Base-by-base conservation (phyloP, 1,140 invertebrate genomes). In the Aethina tumida region DNA sequence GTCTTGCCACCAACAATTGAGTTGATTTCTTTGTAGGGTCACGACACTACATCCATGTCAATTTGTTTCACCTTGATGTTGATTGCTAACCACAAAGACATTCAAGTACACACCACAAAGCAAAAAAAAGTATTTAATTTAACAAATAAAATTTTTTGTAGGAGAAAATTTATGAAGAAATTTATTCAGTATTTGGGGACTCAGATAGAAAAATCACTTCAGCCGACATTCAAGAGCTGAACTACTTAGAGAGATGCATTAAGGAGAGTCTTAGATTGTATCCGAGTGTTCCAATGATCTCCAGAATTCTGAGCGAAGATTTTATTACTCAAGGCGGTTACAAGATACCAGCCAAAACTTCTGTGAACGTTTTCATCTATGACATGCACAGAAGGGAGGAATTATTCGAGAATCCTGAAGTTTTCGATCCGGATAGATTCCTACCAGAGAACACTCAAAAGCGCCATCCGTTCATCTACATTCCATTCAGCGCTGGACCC, bases 351-450 rank as follows among this genome's bases (percentile, higher is more conserved):
- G 29, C 26, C 4, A 19, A 12, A 3, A 2, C 12, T 13, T n/a
- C 16, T 5, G 15, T 37, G 8, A 5, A 35, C 26, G 30, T 47
- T 18, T 27, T 31, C 12, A 45, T 53, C 19, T 49, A 46, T 14
- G 43, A 44, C 28, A 27, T 53, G 9, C 51, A 53, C 25, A 42
- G 47, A 19, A 39, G 46, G 21, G 35, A 41, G 6, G 32, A 43
- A 33, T 24, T 68, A 41, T 84, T 69, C 59, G 65, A 76, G 8
- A 63, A 83, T 44, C 80, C 81, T 6, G 64, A 75, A 1, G 54
- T 43, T 12, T 85, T 79, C 52, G 66, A 81, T 62, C 81, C 81
- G 0, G 77, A 82, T 18, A 60, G 79, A 53, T 84, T 84, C 61
- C 53, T 75, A 15, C 63, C 68, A 0, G 75, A 79, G 41, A 68